Conservation (phyloP, 2,113 vertebrate species). For the Puntigrus tetrazona region DNA sequence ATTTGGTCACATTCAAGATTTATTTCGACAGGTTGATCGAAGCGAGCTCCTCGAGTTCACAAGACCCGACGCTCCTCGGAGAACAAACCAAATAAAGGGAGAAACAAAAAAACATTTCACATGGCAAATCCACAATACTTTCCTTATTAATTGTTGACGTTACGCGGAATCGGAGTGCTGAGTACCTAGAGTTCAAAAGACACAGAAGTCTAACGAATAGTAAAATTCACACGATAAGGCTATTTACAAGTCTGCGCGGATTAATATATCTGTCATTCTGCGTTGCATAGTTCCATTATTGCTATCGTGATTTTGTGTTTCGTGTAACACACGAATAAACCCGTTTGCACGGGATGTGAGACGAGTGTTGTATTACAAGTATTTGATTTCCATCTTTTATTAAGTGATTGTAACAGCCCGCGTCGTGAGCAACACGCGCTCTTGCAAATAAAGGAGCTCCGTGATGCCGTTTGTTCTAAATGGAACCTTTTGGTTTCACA, state of each 20-base stretch:
- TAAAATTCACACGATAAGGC: neutral
- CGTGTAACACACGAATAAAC: constrained; percentile 22
- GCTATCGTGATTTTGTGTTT: constrained; percentile 40
- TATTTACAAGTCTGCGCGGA: constrained; percentile 17
- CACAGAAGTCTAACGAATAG: neutral
- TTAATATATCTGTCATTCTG: neutral
- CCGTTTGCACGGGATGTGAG: neutral
- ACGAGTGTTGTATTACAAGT: neutral
- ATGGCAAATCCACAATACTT: constrained; percentile 26
- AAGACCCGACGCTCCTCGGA: neutral
- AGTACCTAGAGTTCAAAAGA: neutral
- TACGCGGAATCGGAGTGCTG: neutral
- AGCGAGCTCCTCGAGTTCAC: constrained; percentile 13
- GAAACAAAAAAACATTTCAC: neutral
- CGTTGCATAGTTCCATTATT: constrained; percentile 51
- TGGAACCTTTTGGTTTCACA: too few relatives aligned
- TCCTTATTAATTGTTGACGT: neutral
- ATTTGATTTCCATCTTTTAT: neutral
- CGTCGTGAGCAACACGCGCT: neutral
- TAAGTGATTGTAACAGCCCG: constrained; percentile 23
- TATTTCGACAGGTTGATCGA: constrained; percentile 32
- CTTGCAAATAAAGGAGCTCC: too few relatives aligned
- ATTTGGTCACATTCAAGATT: constrained; percentile 33
- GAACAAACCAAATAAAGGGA: neutral
- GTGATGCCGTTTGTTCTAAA: too few relatives aligned